Evolutionary conservation across 53 echinoderm and acorn worm genomes (phyloP).

Genomic region (Apostichopus leukothele): DNA sequence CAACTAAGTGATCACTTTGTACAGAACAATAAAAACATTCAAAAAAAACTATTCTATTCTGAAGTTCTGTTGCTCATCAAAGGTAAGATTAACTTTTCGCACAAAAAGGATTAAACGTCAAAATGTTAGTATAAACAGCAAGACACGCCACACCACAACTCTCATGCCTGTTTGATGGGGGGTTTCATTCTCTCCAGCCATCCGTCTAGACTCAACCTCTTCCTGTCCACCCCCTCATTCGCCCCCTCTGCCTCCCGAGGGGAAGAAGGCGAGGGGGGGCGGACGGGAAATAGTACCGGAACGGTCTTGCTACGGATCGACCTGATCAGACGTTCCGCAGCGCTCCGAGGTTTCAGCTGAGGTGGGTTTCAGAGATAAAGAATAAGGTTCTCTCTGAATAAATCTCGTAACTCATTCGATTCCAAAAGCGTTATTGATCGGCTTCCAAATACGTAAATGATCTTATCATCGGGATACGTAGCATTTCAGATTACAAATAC

Average conservation of each 20-base stretch:
- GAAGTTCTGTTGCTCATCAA: no score
- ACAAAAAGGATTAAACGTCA: neutral
- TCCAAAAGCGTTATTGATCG: no score
- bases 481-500: no score
- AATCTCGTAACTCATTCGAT: no score
- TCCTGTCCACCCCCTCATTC: neutral
- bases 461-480: no score
- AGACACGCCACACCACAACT: conserved; percentile 2
- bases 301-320: conserved; percentile 70
- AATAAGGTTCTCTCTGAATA: no score
- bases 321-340: conserved; percentile 66
- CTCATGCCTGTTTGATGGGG: conserved; percentile 5
- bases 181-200: neutral
- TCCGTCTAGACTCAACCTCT: conserved; percentile 21
- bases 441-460: no score
- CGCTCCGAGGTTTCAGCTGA: conserved; percentile 52
- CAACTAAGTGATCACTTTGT: no score
- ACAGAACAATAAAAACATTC: no score
- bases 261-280: conserved; percentile 32
- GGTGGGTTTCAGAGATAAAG: neutral
- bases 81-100: no score
- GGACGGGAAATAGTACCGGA: conserved; percentile 57
- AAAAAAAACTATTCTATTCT: no score
- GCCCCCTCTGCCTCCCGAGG: neutral
- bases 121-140: conserved; percentile 8